Evolutionary conservation across 2,888 invertebrate genomes (phyloP).

Genomic region (Mimas tiliae): DNA sequence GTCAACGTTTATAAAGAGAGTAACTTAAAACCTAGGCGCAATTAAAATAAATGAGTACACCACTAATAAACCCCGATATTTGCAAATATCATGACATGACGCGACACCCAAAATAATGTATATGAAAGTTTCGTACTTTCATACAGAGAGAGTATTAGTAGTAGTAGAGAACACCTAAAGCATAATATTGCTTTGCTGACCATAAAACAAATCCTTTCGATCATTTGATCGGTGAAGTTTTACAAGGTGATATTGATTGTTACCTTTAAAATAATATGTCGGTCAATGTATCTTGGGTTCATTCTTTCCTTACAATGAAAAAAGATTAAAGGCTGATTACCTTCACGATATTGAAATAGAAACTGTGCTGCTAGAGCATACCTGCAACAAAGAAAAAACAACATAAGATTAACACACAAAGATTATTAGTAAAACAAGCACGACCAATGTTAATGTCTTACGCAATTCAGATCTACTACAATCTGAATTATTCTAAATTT

Average conservation of each 20-base stretch:
- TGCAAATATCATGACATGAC: constrained; percentile 1
- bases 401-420: constrained; percentile 28
- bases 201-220: constrained; percentile 30
- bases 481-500: too few species aligned
- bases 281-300: constrained; percentile 32
- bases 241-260: constrained; percentile 25
- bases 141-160: neutral
- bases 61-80: constrained; percentile 54
- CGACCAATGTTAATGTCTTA: constrained; percentile 27
- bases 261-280: constrained; percentile 27
- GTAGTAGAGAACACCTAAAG: neutral
- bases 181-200: constrained; percentile 17
- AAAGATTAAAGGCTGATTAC: constrained; percentile 39
- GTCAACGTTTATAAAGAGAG: constrained; percentile 60
- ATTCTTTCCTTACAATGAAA: constrained; percentile 24
- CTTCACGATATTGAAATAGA: constrained; percentile 37
- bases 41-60: constrained; percentile 61
- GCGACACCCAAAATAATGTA: neutral
- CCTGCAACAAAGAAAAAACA: constrained; percentile 34
- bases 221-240: constrained; percentile 28
- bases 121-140: too few species aligned
- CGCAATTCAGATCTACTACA: constrained; percentile 35
- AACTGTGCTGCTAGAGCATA: constrained; percentile 38
- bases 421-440: neutral
- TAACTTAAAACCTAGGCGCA: constrained; percentile 61